A percentile compares a stretch with the other conserved stretches of the same genome.
These are phyloP conservation scores for Hylyphantes graminicola DNA, from an alignment of 1,140 invertebrate species.

Conservation along the genomic window DNA sequence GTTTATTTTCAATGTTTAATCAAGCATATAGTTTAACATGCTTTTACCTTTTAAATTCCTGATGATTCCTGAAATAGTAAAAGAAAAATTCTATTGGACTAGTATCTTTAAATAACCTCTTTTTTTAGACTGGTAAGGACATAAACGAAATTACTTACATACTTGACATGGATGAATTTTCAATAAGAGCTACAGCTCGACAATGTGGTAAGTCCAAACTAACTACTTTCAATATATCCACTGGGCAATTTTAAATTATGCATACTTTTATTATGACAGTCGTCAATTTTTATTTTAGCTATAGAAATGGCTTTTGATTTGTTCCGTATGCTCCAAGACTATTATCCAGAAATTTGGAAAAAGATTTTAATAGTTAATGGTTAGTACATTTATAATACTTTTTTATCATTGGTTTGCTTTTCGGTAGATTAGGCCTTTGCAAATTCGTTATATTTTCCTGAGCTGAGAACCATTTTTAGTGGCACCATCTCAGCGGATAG, in stretches of 20 bases:
- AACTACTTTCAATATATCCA: background rate
- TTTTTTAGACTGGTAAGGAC: slow-evolving; percentile 8
- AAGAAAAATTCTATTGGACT: no score
- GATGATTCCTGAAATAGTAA: no score
- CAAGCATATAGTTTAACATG: no score
- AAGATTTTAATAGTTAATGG: slow-evolving; percentile 26
- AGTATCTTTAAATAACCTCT: background rate
- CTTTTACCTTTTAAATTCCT: no score
- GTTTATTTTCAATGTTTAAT: no score
- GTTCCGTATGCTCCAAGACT: slow-evolving; percentile 13
- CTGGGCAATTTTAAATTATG: background rate
- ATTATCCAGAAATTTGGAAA: slow-evolving; percentile 30
- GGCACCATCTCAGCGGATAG: background rate
- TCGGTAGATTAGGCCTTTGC: background rate
- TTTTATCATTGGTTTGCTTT: background rate
- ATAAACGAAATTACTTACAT: slow-evolving; percentile 23
- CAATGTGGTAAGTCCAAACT: background rate
- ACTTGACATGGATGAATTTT: slow-evolving; percentile 29
- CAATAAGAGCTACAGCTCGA: background rate
- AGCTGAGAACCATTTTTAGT: background rate
- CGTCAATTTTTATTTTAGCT: background rate
- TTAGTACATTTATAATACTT: background rate
- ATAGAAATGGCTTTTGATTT: slow-evolving; percentile 33
- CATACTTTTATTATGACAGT: background rate
- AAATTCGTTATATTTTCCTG: background rate